Base-by-base conservation (phyloP, 2,888 invertebrate species). In the Lymantria dispar region DNA sequence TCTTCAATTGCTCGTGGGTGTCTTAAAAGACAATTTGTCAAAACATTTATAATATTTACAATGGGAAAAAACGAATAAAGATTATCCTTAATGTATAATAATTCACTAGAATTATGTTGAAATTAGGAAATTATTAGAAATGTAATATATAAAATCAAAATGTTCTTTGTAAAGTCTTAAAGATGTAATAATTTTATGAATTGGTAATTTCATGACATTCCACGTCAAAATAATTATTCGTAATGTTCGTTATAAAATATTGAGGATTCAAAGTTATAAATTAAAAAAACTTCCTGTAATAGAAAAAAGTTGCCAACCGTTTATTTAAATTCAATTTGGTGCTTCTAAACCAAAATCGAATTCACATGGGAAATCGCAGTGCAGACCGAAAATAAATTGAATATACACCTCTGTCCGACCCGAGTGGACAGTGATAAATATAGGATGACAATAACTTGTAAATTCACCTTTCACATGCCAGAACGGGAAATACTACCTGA, bases 381-480 rank as follows among this genome's bases (percentile, higher is more conserved):
- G 70, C 70, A 65, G 69, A 68, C 67, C 75, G 69, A 78, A 83
- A 80, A 79, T 77, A 85, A 87, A 85, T 87, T 84, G 80, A 81
- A 81, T 83, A 56, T 62, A 72, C 66, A 65, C 68, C 70, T 65
- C 64, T 64, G 68, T 68, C 66, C 65, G 70, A 70, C 68, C 66
- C 58, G 54, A 44, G 29, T 61, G 73, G 76, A 71, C 73, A 71
- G 68, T 75, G 78, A 83, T 77, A 74, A 77, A 81, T 80, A 69
- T 76, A 70, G 74, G 73, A 74, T 60, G 64, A 68, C 38, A 38
- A 12, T 38, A 70, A 62, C 64, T 58, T 70, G 58, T 61, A 47
- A 43, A 47, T 33, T 39, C 39, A 43, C 39, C 40, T 45, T 22
- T 33, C 10, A 14, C 0, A 29, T 12, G 14, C 15, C 3, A 9